Conservation (phyloP, 92 coral and sea anemone species). For the Micromussa lordhowensis region DNA sequence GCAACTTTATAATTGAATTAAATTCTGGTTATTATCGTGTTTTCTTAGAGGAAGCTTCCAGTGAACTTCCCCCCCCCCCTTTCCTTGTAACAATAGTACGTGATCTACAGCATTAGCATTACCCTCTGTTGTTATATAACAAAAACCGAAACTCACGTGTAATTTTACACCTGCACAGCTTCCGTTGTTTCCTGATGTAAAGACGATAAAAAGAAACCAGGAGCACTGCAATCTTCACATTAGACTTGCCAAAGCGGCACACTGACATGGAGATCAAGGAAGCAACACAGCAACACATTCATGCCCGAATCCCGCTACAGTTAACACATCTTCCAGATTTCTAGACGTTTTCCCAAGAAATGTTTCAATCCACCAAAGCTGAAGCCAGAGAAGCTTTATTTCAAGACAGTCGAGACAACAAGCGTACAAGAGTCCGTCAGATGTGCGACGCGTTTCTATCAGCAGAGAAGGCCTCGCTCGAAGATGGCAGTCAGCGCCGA, state of each 20-base stretch:
- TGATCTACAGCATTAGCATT: too few species aligned
- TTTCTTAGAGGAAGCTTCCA: too few species aligned
- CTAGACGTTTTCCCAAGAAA: background rate
- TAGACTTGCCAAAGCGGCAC: background rate
- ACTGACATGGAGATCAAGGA: background rate
- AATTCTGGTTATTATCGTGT: too few species aligned
- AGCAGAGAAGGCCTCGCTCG: too few species aligned
- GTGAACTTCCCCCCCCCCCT: too few species aligned
- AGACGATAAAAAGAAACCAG: background rate
- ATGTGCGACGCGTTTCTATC: too few species aligned
- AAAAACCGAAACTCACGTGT: conserved; percentile 1
- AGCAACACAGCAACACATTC: background rate
- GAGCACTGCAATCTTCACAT: background rate
- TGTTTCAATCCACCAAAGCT: background rate
- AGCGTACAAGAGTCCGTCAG: background rate
- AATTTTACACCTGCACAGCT: background rate
- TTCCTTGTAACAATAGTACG: too few species aligned
- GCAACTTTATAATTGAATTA: too few species aligned
- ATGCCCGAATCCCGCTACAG: background rate
- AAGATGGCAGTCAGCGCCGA: too few species aligned
- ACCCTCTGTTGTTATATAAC: background rate
- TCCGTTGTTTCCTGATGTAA: conserved; percentile 4
- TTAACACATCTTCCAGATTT: background rate
- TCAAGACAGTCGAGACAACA: too few species aligned
- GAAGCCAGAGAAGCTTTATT: background rate